Percentiles rank a stretch among this genome's conserved stretches.
Evolutionary conservation across 2,797 vertebrate genomes (phyloP).

Genomic region (Scomberomorus guttatus): DNA sequence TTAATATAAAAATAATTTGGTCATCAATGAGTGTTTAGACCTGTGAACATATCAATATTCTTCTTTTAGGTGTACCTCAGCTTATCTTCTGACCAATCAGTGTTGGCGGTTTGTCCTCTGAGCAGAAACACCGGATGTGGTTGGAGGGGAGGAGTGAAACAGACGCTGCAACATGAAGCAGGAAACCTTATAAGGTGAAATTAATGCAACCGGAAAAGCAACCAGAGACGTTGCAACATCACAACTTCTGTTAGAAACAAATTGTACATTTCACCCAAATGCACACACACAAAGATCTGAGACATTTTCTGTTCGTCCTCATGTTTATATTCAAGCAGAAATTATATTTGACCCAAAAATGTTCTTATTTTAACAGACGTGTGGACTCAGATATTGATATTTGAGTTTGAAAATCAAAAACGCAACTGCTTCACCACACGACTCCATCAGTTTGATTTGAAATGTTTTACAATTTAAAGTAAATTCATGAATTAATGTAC

Average conservation of each 20-base stretch:
- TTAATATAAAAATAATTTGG: no score
- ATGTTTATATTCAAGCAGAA: no score
- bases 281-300: background rate
- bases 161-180: background rate
- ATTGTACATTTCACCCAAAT: background rate
- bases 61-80: background rate
- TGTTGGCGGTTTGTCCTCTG: background rate
- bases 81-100: slow-evolving; percentile 31
- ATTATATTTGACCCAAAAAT: no score
- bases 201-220: background rate
- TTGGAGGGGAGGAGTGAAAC: slow-evolving; percentile 30
- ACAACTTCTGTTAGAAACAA: background rate
- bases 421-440: no score
- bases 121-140: slow-evolving; percentile 33
- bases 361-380: no score
- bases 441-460: no score
- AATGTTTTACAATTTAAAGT: no score
- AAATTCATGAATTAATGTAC: no score
- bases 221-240: slow-evolving; percentile 23
- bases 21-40: no score
- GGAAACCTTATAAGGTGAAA: slow-evolving; percentile 61
- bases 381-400: no score
- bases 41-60: background rate
- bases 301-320: background rate
- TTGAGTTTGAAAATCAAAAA: no score